Conservation (phyloP, 2,113 vertebrate genomes). For the Hassar affinis region DNA sequence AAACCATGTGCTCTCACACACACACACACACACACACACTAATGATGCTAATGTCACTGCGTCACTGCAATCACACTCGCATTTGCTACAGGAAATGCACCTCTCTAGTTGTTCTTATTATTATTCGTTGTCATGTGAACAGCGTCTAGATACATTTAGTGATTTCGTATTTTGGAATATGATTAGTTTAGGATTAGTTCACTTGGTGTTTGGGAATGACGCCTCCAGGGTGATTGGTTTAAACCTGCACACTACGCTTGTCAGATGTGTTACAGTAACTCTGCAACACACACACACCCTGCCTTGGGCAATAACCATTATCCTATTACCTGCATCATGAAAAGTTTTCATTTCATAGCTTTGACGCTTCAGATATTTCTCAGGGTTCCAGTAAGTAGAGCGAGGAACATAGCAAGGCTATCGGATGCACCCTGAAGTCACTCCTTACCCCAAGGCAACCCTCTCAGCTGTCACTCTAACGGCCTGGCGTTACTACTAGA, state of each 20-base stretch:
- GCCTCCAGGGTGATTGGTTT: background rate
- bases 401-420: slow-evolving; percentile 37
- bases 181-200: background rate
- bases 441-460: slow-evolving; percentile 9
- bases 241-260: background rate
- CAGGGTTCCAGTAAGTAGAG: slow-evolving; percentile 33
- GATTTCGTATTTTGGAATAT: background rate
- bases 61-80: too few species aligned
- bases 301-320: slow-evolving; percentile 32
- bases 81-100: too few species aligned
- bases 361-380: slow-evolving; percentile 54
- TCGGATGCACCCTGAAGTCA: slow-evolving; percentile 13
- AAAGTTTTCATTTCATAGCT: slow-evolving; percentile 52
- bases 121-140: background rate
- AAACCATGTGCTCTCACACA: too few species aligned
- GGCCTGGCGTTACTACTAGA: background rate
- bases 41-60: too few species aligned
- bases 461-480: slow-evolving; percentile 3
- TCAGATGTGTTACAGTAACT: slow-evolving; percentile 58
- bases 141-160: background rate
- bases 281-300: slow-evolving; percentile 56
- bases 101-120: too few species aligned
- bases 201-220: background rate
- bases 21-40: too few species aligned
- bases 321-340: slow-evolving; percentile 65